Conservation (phyloP, 1,140 invertebrate species). For the Trissolcus basalis region DNA sequence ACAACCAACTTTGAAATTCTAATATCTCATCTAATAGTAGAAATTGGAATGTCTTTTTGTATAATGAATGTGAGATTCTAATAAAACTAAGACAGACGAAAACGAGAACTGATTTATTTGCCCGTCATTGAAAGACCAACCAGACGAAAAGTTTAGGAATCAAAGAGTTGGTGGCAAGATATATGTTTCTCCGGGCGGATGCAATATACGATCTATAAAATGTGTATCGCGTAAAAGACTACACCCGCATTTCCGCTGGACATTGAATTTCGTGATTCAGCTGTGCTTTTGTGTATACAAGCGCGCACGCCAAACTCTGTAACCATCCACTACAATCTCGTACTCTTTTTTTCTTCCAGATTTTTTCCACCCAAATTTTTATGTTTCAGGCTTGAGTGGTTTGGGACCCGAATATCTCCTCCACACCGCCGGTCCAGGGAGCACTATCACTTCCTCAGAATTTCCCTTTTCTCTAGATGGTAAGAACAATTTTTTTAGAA, state of each 20-base stretch:
- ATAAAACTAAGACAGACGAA: too few species aligned
- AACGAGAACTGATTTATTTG: too few species aligned
- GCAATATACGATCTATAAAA: constrained; percentile 2
- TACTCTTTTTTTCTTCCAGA: background rate
- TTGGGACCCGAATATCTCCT: constrained; percentile 85
- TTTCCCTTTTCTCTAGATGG: constrained; percentile 88
- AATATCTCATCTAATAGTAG: too few species aligned
- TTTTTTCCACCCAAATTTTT: background rate
- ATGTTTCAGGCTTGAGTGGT: constrained; percentile 81
- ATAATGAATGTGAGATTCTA: too few species aligned
- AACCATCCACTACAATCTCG: too few species aligned
- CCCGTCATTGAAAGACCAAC: too few species aligned
- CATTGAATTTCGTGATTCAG: constrained; percentile 37
- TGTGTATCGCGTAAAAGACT: constrained; percentile 35
- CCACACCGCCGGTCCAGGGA: constrained; percentile 84
- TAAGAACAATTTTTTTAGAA: constrained; percentile 74
- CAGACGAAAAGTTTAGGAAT: too few species aligned
- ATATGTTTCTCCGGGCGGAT: constrained; percentile 57
- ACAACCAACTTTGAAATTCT: too few species aligned
- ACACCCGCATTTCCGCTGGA: constrained; percentile 73
- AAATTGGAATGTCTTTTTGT: too few species aligned
- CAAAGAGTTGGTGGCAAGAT: background rate
- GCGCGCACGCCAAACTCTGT: background rate
- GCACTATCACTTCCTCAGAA: constrained; percentile 84
- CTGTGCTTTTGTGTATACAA: constrained; percentile 23